Evolutionary conservation across 2,797 vertebrate genomes (phyloP), one percentile per base, ranked within the genome.

Genomic region (Fistularia tabacaria): DNA sequence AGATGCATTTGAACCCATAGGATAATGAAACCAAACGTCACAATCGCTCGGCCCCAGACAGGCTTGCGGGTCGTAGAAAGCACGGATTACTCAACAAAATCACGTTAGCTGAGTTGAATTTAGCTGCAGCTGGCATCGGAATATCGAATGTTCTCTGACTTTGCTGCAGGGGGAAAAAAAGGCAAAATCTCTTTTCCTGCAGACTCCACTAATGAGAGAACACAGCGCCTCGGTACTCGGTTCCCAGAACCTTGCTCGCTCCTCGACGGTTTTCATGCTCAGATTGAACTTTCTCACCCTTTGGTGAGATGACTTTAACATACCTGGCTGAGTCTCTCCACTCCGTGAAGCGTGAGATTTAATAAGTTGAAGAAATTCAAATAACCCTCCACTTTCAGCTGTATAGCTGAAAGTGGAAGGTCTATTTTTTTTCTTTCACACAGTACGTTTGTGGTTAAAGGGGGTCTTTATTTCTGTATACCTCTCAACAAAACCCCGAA

Each of bases 301-400:
- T 15, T 2, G 9, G 46, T 62, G 74, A 75, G 79, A 87, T 84
- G 82, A 78, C 74, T 87, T 82, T 83, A 80, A 74, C 81, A 75
- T 56, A 64, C 71, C 72, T 77, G 76, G 58, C 72, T 44, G 64
- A 36, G 36, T 72, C 61, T 64, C 54, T 61, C 59, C 68, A n/a
- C 38, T 69, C 62, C 71, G 59, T 76, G 75, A 74, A 70, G 80
- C 49, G 46, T 77, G 65, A 80, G 80, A 82, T 68, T 69, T 66
- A 69, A 81, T 76, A 77, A 71, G 37, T 59, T 10, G 0, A 39
- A 64, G 54, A 53, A 71, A 66, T 77, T 77, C 45, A 73, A 57
- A 74, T 64, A 59, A 44, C 66, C 51, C 9, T 62, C 46, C 49
- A 46, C 53, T 7, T 58, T 67, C 59, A 55, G 66, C 70, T 62